Conservation (phyloP, 2,797 vertebrate genomes). For the Lepus townsendii region DNA sequence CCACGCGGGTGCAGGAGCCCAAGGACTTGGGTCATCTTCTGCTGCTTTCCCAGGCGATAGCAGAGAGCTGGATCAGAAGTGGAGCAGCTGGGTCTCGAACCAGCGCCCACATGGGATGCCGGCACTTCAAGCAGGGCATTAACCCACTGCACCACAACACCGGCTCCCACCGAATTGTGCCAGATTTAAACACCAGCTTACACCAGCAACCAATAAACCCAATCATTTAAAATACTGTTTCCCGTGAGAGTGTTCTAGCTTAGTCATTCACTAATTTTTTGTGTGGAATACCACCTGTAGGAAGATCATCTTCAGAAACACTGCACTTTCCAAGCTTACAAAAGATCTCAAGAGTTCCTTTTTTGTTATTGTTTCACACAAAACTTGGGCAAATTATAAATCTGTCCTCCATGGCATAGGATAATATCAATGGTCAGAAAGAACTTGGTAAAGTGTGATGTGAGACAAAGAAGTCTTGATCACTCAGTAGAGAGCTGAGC, state of each 20-base stretch:
- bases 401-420: not conserved
- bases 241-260: not conserved
- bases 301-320: constrained; percentile 36
- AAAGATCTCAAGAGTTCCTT: constrained; percentile 3
- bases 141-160: no score
- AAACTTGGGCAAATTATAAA: constrained; percentile 16
- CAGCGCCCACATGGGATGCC: no score
- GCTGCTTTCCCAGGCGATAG: no score
- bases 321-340: not conserved
- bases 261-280: no score
- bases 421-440: constrained; percentile 11
- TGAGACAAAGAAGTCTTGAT: constrained; percentile 28
- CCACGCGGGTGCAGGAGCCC: no score
- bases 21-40: no score
- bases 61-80: no score
- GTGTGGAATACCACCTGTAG: not conserved
- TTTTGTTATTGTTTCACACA: constrained; percentile 27
- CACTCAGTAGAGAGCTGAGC: not conserved
- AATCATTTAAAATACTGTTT: constrained; percentile 51
- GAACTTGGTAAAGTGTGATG: not conserved
- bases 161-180: not conserved
- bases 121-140: no score
- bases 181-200: constrained; percentile 10
- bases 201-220: not conserved
- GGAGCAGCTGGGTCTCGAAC: no score